phyloP scores from a whole-genome alignment of 2,888 invertebrate genomes.

The Limenitis camilla region DNA sequence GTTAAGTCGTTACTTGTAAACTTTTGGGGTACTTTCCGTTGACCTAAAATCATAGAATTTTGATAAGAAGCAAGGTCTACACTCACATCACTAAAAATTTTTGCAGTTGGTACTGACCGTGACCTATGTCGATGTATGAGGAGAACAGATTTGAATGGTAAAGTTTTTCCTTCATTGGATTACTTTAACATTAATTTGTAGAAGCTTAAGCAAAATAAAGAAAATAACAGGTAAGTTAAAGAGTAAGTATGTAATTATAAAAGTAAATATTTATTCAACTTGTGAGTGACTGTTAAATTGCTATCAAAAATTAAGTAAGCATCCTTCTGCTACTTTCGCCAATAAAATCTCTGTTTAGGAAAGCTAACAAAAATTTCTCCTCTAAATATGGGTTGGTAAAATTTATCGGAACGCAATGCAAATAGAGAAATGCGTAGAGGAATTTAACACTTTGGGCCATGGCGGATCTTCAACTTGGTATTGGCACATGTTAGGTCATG shows the following conservation, averaged over 20 bases:
- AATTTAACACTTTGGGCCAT: conserved; percentile 37
- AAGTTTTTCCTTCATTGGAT: no score
- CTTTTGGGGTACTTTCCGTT: no score
- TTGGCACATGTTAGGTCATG: conserved; percentile 9
- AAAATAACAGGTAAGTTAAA: no score
- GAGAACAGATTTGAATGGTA: no score
- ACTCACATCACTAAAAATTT: no score
- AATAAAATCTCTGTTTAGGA: conserved; percentile 1
- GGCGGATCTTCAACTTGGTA: conserved; percentile 42
- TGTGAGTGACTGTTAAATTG: not conserved
- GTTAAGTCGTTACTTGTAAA: no score
- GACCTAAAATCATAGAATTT: no score
- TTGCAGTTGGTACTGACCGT: no score
- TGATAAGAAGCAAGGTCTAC: no score
- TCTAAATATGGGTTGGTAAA: conserved; percentile 20
- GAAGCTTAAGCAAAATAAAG: no score
- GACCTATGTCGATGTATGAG: no score
- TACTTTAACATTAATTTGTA: no score
- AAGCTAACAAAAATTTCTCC: conserved; percentile 17
- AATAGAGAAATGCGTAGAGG: conserved; percentile 31
- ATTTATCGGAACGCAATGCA: conserved; percentile 16
- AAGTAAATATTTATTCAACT: not conserved
- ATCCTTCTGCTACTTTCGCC: conserved; percentile 4
- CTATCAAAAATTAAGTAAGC: not conserved
- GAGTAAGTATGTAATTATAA: not conserved